These are phyloP conservation scores for Ctena decussata DNA, from an alignment of 2,888 invertebrate species.

Conservation along the genomic window DNA sequence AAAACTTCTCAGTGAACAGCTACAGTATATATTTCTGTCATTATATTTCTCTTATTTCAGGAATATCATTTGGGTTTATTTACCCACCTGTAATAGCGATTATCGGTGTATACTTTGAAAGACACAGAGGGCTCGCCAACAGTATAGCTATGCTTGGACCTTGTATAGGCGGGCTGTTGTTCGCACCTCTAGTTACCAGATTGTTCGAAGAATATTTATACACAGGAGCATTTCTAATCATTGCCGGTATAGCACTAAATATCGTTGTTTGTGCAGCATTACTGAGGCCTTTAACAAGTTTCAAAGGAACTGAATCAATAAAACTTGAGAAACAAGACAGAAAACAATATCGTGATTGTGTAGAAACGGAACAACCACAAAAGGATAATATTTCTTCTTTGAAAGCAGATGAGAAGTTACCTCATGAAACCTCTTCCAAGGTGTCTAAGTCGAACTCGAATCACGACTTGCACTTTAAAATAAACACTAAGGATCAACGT, in stretches of 20 bases:
- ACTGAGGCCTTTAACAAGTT: slow-evolving; percentile 54
- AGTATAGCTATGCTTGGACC: slow-evolving; percentile 53
- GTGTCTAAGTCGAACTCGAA: too few species aligned
- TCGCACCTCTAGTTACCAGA: slow-evolving; percentile 51
- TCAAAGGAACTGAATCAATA: too few species aligned
- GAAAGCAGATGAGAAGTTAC: too few species aligned
- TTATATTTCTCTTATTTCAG: slow-evolving; percentile 41
- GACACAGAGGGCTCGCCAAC: slow-evolving; percentile 58
- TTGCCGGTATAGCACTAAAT: slow-evolving; percentile 53
- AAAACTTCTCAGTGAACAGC: too few species aligned
- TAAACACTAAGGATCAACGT: too few species aligned
- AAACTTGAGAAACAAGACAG: not conserved
- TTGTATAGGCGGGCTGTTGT: slow-evolving; percentile 53
- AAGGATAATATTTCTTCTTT: too few species aligned
- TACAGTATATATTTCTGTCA: too few species aligned
- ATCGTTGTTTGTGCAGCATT: slow-evolving; percentile 46
- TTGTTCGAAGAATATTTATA: slow-evolving; percentile 53
- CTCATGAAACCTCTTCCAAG: too few species aligned
- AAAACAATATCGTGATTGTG: not conserved
- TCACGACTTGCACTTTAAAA: too few species aligned
- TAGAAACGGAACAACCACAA: too few species aligned
- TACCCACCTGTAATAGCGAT: slow-evolving; percentile 49
- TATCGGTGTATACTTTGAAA: slow-evolving; percentile 58
- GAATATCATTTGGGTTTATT: slow-evolving; percentile 40
- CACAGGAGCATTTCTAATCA: slow-evolving; percentile 54